Evolutionary conservation across 2,888 invertebrate species (phyloP), one percentile per base, ranked within the genome.

Genomic region (Sepiola atlantica): DNA sequence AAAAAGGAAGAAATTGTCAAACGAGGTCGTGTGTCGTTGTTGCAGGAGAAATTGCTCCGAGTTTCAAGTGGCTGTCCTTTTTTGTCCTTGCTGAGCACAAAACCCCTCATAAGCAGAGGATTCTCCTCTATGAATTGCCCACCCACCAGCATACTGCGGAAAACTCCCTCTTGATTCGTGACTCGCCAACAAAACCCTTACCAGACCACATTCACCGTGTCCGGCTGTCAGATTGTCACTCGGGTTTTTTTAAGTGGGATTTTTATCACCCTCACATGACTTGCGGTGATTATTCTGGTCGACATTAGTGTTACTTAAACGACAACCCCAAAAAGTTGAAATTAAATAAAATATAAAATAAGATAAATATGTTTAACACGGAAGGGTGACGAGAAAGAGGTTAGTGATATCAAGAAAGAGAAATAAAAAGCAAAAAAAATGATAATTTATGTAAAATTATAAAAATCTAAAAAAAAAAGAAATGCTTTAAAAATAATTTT

Each of bases 221-320:
- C 77, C n/a, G 77, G 77, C 77, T 77, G 77, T 77, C 77, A 77
- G 77, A 77, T 77, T 77, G 77, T 77, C 77, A 77, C n/a, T 77
- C 77, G n/a, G 77, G 77, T n/a, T 77, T 77, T 77, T 77, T 77
- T 77, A 77, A 77, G 77, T n/a, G 77, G 77, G 77, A 77, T 77
- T 77, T 77, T 77, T 77, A 77, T 77, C 77, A 77, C 77, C 77
- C 32, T 77, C 77, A 77, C 77, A 77, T n/a, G n/a, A 77, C 77
- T 77, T 77, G 77, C 32, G 77, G 77, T n/a, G 77, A 77, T 77
- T 77, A 32, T 77, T n/a, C 77, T n/a, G n/a, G 77, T n/a, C n/a
- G 77, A 77, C 77, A 77, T 77, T 32, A 77, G 77, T 77, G 77
- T n/a, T 77, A 77, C 77, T 77, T 77, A 77, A 77, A 77, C 14